phyloP scores from a whole-genome alignment of 2,888 invertebrate genomes.

The Caenorhabditis afra region DNA sequence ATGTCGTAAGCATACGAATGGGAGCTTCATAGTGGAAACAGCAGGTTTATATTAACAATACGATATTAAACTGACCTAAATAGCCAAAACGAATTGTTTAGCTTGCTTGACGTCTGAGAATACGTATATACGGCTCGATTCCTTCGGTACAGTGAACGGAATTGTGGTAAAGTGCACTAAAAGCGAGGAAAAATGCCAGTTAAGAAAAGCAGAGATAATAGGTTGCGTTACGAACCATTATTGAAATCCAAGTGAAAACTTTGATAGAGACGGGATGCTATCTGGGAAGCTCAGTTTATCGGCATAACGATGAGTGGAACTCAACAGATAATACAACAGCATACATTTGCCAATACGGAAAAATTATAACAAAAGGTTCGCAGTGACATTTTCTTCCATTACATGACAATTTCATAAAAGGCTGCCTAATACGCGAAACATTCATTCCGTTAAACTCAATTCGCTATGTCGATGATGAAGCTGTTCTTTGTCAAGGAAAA shows the following conservation, averaged over 20 bases:
- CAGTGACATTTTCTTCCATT: too few relatives aligned
- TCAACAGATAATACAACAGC: slow-evolving; percentile 41
- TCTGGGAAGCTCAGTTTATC: slow-evolving; percentile 8
- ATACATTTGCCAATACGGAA: slow-evolving; percentile 59
- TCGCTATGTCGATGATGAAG: slow-evolving; percentile 34
- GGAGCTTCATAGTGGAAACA: slow-evolving; percentile 42
- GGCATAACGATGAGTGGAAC: slow-evolving; percentile 56
- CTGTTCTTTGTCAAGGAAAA: slow-evolving; percentile 52
- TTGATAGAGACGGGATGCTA: slow-evolving; percentile 48
- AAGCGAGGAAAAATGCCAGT: slow-evolving; percentile 22
- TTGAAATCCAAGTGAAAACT: too few relatives aligned
- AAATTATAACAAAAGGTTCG: slow-evolving; percentile 47
- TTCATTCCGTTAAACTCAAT: slow-evolving; percentile 47
- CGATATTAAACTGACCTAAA: too few relatives aligned
- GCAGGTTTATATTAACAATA: slow-evolving; percentile 18
- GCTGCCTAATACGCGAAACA: slow-evolving; percentile 42
- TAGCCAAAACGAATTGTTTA: too few relatives aligned
- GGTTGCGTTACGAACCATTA: slow-evolving; percentile 11
- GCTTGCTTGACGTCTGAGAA: slow-evolving; percentile 61
- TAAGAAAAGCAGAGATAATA: slow-evolving; percentile 22
- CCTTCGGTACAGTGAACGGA: slow-evolving; percentile 53
- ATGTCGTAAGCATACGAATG: slow-evolving; percentile 52
- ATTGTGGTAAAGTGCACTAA: slow-evolving; percentile 49
- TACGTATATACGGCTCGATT: slow-evolving; percentile 49
- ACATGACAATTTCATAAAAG: slow-evolving; percentile 12